These are phyloP conservation scores for Dermochelys coriacea DNA, from an alignment of 2,797 vertebrate genomes.

Conservation along the genomic window DNA sequence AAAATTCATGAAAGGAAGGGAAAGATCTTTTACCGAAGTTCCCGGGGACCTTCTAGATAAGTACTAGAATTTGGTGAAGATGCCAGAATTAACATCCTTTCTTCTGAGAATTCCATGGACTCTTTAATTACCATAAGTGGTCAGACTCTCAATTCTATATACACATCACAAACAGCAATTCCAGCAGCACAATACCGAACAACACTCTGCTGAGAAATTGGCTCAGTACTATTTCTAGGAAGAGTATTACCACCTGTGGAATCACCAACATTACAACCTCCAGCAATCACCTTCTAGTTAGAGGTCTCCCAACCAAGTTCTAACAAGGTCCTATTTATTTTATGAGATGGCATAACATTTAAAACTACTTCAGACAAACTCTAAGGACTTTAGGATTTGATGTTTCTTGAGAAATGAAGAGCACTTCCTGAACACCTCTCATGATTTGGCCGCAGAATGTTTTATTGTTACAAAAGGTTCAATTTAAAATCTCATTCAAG, in stretches of 20 bases:
- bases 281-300: neutral
- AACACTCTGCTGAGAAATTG: neutral
- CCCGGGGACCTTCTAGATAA: neutral
- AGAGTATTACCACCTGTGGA: neutral
- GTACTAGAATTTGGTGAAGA: neutral
- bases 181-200: neutral
- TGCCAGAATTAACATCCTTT: neutral
- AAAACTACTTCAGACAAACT: neutral
- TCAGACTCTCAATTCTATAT: neutral
- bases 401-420: neutral
- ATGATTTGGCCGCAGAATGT: neutral
- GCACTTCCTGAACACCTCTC: neutral
- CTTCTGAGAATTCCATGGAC: no score
- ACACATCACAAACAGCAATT: neutral
- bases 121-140: neutral
- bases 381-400: neutral
- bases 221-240: neutral
- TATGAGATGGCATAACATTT: neutral
- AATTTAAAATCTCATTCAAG: constrained; percentile 1
- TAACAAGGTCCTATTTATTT: neutral
- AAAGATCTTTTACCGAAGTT: neutral
- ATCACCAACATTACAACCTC: neutral
- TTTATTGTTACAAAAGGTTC: rapidly evolving
- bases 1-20: neutral
- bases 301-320: neutral